Base-by-base conservation (phyloP, 2,888 invertebrate genomes). In the Orthonevra nobilis region DNA sequence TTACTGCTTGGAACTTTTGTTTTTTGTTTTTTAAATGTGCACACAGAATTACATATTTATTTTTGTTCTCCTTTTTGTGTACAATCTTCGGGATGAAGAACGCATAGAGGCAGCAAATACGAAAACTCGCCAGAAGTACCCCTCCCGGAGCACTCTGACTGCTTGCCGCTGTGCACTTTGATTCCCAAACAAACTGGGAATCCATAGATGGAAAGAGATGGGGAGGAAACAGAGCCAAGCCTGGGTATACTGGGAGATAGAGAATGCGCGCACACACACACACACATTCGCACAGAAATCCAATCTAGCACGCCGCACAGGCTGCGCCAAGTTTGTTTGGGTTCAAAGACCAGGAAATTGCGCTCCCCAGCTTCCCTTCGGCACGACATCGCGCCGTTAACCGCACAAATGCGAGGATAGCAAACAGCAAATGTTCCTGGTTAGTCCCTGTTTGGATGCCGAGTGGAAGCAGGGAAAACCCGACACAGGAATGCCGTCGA, bases 291-390 rank as follows among this genome's bases (percentile, higher is more conserved):
- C 7, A 42, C 12, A 14, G 19, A 50, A 44, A 32, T 32, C 36
- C 54, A 19, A 44, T 42, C 15, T 14, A 23, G 2, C 34, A 36
- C n/a, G 19, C 38, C 17, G 42, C 12, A 52, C 44, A 42, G 64
- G 28, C 64, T 73, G 73, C 79, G 73, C 66, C 56, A 77, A 68
- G 63, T 81, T 82, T 82, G 82, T 82, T 82, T 82, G 82, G 81
- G 82, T 82, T 82, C 82, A 82, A 82, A 82, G 82, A 82, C 82
- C 82, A 82, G 82, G 75, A 81, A 82, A 82, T 82, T 79, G 64
- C 32, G 40, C 36, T 66, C 61, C 42, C 64, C 69, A 69, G 50
- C 69, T 52, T 68, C 54, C 28, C 72, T 6, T 30, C 60, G 46
- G n/a, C n/a, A n/a, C n/a, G n/a, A 26, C 26, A 15, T 34, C 15